These are phyloP conservation scores for Andrena minutula DNA, from an alignment of 2,888 invertebrate genomes.

Conservation along the genomic window DNA sequence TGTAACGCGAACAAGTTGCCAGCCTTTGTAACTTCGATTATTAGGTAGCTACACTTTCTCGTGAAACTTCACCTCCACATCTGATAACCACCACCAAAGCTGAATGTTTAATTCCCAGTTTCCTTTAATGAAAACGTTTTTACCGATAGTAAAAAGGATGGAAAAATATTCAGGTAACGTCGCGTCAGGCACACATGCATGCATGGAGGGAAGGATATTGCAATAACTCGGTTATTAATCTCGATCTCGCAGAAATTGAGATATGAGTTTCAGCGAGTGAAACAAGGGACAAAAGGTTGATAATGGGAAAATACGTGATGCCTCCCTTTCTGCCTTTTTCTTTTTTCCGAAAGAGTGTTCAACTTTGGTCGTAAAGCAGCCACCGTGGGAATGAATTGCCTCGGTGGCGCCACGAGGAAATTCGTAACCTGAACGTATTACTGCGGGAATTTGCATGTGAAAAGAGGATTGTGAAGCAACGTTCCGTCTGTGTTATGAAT, in stretches of 20 bases:
- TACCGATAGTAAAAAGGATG: neutral
- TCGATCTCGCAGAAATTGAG: slow-evolving; percentile 1
- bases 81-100: neutral
- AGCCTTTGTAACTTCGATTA: slow-evolving; percentile 35
- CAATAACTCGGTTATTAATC: slow-evolving; percentile 1
- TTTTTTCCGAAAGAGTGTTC: neutral
- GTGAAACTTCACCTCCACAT: slow-evolving; percentile 1
- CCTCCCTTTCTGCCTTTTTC: neutral
- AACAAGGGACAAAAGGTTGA: neutral
- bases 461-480: neutral
- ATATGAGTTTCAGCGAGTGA: neutral
- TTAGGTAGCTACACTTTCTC: slow-evolving; percentile 4
- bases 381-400: slow-evolving; percentile 14
- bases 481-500: too few relatives aligned
- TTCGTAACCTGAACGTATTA: slow-evolving; percentile 21
- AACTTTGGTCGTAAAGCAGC: slow-evolving; percentile 22
- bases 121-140: neutral
- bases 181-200: neutral
- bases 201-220: neutral
- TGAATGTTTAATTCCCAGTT: neutral
- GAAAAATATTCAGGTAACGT: neutral
- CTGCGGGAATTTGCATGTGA: slow-evolving; percentile 13
- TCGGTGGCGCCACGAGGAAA: neutral
- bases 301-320: neutral
- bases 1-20: neutral